Base-by-base conservation (phyloP, 2,888 invertebrate species). In the Melanargia galathea region DNA sequence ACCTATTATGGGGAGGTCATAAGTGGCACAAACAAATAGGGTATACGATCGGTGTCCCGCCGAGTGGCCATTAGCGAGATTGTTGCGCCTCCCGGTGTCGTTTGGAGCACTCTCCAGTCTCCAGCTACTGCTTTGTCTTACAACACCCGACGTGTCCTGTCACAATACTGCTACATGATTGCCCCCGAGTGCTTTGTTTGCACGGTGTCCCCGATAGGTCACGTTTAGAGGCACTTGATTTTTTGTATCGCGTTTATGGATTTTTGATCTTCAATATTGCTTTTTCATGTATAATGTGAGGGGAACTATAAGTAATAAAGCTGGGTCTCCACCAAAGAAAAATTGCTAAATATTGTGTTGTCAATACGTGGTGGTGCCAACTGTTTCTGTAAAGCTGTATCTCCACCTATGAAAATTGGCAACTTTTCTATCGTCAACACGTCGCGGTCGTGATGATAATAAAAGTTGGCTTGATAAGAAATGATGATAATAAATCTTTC, bases 11-110 rank as follows among this genome's bases (percentile, higher is more conserved):
- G 13, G 16, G 13, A 55, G 11, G 18, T 20, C 35, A 18, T 24
- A 13, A 16, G 43, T 57, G 35, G 38, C 22, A 30, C 6, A 30
- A 20, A 46, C 20, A 62, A 49, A 35, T 18, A 45, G 38, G 22
- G 24, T n/a, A 38, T 13, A 52, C 45, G 60, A 60, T 61, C 45
- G 52, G 61, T 49, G 40, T 49, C 54, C 24, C 24, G 49, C 48
- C 49, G 74, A 82, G 81, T 81, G 81, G 79, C 77, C 79, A 84
- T 83, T 84, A 85, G 80, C 69, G 70, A 74, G 71, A 68, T 69
- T 67, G 71, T 62, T 67, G 64, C 65, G 76, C 64, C 79, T 81
- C 74, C 70, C 71, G 81, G 81, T 78, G 75, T 77, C 80, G 78
- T 77, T 73, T 65, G 66, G 67, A 83, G 83, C 59, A 65, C 73